These are phyloP conservation scores for Antheraea pernyi DNA, from an alignment of 1,140 invertebrate genomes.

Conservation along the genomic window DNA sequence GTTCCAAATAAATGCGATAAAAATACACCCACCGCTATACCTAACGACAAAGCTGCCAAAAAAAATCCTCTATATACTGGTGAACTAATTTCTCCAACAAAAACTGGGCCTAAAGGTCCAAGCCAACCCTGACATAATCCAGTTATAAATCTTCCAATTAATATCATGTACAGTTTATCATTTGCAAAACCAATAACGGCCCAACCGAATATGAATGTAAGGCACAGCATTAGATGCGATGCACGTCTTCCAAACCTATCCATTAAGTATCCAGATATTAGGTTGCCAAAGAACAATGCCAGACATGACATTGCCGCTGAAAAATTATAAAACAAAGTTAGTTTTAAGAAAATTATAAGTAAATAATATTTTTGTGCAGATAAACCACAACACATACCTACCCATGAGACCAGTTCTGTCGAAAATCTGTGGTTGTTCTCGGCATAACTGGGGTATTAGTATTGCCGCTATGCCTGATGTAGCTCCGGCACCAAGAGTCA, in stretches of 20 bases:
- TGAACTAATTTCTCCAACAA: conserved; percentile 80
- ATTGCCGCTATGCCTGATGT: conserved; percentile 82
- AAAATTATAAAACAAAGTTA: conserved; percentile 26
- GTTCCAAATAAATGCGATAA: conserved; percentile 81
- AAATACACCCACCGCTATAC: conserved; percentile 80
- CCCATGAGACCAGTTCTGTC: conserved; percentile 63
- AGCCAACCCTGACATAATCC: conserved; percentile 81
- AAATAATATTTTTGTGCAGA: conserved; percentile 2
- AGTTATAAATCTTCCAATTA: conserved; percentile 84
- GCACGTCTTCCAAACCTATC: conserved; percentile 84
- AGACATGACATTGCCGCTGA: conserved; percentile 80
- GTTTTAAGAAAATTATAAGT: neutral
- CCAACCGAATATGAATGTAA: conserved; percentile 84
- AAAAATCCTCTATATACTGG: conserved; percentile 80
- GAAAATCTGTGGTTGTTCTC: conserved; percentile 47
- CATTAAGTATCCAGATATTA: conserved; percentile 81
- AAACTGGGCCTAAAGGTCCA: conserved; percentile 77
- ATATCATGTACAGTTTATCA: conserved; percentile 72
- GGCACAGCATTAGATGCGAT: conserved; percentile 79
- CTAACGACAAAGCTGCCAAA: conserved; percentile 78
- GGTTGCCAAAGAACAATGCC: conserved; percentile 80
- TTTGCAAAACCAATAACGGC: conserved; percentile 79
- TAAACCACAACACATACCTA: conserved; percentile 50
- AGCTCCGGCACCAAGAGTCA: conserved; percentile 77
- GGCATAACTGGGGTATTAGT: conserved; percentile 80